phyloP scores from a whole-genome alignment of 2,113 vertebrate genomes.

The Peromyscus maniculatus region DNA sequence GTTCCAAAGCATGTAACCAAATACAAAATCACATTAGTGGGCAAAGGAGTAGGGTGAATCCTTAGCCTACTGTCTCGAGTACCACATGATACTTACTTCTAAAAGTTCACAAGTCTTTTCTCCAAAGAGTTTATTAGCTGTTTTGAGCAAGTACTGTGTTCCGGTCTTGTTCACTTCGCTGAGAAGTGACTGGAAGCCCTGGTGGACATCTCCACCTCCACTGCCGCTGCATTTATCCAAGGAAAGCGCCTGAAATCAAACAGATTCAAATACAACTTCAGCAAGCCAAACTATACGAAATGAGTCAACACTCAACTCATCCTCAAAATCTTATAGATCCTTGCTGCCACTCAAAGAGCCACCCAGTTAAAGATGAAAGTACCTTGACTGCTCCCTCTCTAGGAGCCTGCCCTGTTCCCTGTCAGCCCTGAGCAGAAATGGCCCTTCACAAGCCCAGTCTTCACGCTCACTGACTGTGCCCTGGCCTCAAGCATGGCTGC shows the following conservation, averaged over 20 bases:
- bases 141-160: conserved; percentile 90
- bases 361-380: not conserved
- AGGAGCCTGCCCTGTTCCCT: not conserved
- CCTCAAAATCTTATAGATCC: not conserved
- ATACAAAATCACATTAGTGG: not conserved
- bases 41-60: not conserved
- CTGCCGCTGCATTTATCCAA: conserved; percentile 81
- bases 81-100: conserved; percentile 85
- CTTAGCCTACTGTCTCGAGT: accelerated
- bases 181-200: conserved; percentile 89
- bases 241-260: conserved; percentile 88
- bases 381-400: not conserved
- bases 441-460: not conserved
- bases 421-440: not conserved
- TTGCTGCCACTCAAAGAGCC: not conserved
- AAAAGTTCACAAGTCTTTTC: conserved; percentile 90
- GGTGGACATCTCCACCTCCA: conserved; percentile 84
- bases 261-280: not conserved
- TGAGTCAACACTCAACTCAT: not conserved
- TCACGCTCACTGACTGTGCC: too few relatives aligned
- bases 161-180: conserved; percentile 89
- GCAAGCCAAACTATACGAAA: not conserved
- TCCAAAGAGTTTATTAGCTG: conserved; percentile 95
- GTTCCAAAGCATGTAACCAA: not conserved
- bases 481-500: not conserved